These are phyloP conservation scores for Anthrax anthrax DNA, from an alignment of 2,888 invertebrate genomes.

Conservation along the genomic window DNA sequence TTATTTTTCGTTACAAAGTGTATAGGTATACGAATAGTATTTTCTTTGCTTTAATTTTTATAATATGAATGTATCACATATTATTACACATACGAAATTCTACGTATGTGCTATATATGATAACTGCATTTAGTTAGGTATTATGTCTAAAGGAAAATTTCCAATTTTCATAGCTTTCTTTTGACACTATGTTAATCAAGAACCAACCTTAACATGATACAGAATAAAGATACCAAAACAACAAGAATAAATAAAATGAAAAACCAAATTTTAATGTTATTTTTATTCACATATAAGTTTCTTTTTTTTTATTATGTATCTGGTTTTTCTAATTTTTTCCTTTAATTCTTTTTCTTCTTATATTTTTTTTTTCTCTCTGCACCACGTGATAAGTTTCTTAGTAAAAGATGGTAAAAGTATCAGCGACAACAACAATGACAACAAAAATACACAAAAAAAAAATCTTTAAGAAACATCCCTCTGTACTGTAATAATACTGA, in stretches of 20 bases:
- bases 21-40: no score
- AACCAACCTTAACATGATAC: background rate
- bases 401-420: no score
- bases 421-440: no score
- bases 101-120: no score
- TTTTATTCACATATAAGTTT: background rate
- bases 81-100: no score
- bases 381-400: background rate
- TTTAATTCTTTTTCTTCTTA: background rate
- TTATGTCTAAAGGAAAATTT: no score
- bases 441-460: background rate
- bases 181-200: slow-evolving; percentile 1
- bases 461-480: background rate
- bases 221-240: background rate
- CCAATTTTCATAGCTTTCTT: background rate
- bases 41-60: no score
- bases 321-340: background rate
- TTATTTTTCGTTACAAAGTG: slow-evolving; percentile 3
- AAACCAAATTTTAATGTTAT: background rate
- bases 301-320: background rate
- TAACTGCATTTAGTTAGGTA: no score
- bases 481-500: slow-evolving; percentile 1
- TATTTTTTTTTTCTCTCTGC: slow-evolving; percentile 1
- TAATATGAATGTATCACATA: no score
- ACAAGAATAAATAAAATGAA: background rate